phyloP scores from a whole-genome alignment of 2,888 invertebrate genomes.

The Torymus texanus region DNA sequence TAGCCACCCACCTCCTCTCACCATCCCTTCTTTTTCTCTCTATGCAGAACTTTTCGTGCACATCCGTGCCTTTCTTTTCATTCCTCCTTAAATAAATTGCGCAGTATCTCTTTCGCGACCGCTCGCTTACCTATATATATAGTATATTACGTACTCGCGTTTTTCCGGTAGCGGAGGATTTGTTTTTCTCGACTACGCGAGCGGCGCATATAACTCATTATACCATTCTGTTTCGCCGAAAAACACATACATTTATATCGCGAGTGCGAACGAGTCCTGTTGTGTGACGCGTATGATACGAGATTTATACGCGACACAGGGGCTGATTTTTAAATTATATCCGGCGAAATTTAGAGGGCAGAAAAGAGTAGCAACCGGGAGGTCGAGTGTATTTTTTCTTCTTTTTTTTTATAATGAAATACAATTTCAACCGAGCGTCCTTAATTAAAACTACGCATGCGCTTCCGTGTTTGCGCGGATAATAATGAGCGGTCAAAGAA shows the following conservation, averaged over 20 bases:
- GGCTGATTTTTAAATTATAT: slow-evolving; percentile 29
- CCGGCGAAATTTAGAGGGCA: too few species aligned
- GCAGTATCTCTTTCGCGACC: not conserved
- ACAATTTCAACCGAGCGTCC: not conserved
- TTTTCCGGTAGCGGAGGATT: too few species aligned
- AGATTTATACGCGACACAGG: slow-evolving; percentile 1
- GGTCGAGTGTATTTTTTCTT: too few species aligned
- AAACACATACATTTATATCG: slow-evolving; percentile 9
- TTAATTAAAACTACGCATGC: not conserved
- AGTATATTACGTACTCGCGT: too few species aligned
- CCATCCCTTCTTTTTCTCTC: not conserved
- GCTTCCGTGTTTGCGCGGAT: too few species aligned
- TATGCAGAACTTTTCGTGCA: slow-evolving; percentile 7
- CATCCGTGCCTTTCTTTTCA: slow-evolving; percentile 21
- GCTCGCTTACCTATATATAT: not conserved
- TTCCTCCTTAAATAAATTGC: slow-evolving; percentile 46
- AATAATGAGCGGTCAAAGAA: too few species aligned
- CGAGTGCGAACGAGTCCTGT: not conserved
- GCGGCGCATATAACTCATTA: slow-evolving; percentile 23
- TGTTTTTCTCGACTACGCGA: too few species aligned
- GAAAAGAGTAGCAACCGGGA: too few species aligned
- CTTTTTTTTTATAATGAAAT: slow-evolving; percentile 10
- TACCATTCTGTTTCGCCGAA: slow-evolving; percentile 23
- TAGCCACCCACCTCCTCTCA: not conserved
- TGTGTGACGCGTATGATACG: too few species aligned